Evolutionary conservation across 2,888 invertebrate species (phyloP), one percentile per base, ranked within the genome.

Genomic region (Orchesellides sinensis): DNA sequence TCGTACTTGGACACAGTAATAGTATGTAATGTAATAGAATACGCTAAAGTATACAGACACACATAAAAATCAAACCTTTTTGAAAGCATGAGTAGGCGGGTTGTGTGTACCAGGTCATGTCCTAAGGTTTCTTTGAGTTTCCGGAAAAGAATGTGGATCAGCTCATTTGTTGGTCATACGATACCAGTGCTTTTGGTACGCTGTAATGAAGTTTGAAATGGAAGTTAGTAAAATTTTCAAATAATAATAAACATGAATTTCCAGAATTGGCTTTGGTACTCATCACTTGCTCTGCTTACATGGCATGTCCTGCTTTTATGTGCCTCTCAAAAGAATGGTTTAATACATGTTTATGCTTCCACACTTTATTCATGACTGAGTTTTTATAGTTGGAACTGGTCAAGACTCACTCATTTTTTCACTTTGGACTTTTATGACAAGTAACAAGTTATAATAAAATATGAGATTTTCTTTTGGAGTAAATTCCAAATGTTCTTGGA

Each of bases 101-200:
- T 56, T 59, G 47, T 69, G 45, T 75, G 23, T 59, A 56, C 69
- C 77, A 78, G 77, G 77, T 78, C 77, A 69, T 59, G 69, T 61
- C 68, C 65, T 1, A 29, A 25, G 52, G 29, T 10, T 54, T 75
- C 65, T 75, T 75, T n/a, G 45, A 47, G 47, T 59, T 77, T 77
- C 68, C 68, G 68, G 68, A 35, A 52, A 32, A 61, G 47, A 73
- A 54, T 74, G 35, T 29, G 66, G 45, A 66, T 66, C 32, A 56
- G 27, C 63, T 65, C 74, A 54, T 74, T 74, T 59, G 27, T 21
- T 21, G 4, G 72, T 59, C 45, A 72, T 72, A 72, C 59, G 59
- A 72, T 59, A 72, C 17, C 14, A 35, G 12, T 23, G 45, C n/a
- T n/a, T n/a, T n/a, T n/a, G n/a, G n/a, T n/a, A n/a, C n/a, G n/a